These are phyloP conservation scores for Gonatopus flavifemur DNA, from an alignment of 1,140 invertebrate genomes.

Conservation along the genomic window DNA sequence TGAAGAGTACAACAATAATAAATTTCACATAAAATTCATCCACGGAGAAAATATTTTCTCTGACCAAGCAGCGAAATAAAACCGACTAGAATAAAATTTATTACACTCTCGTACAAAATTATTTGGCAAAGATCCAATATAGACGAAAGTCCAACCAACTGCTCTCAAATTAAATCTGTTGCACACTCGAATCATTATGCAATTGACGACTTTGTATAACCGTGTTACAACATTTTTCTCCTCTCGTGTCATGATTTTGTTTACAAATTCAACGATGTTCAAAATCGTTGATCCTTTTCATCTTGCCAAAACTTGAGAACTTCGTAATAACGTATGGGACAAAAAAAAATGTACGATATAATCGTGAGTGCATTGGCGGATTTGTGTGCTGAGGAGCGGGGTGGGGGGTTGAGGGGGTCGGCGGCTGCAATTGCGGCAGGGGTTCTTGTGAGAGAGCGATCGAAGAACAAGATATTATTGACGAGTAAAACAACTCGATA, in stretches of 20 bases:
- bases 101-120: constrained; percentile 33
- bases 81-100: constrained; percentile 24
- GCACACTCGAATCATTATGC: constrained; percentile 18
- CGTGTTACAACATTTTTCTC: too few relatives aligned
- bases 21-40: too few relatives aligned
- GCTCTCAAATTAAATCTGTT: constrained; percentile 17
- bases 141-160: constrained; percentile 22
- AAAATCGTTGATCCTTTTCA: constrained; percentile 13
- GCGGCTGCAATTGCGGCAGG: too few relatives aligned
- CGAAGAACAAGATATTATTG: constrained; percentile 49
- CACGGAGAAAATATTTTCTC: background rate
- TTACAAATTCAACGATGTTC: too few relatives aligned
- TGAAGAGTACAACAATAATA: background rate
- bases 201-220: constrained; percentile 19
- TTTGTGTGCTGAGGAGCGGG: background rate
- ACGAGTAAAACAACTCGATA: constrained; percentile 49
- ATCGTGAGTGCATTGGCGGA: background rate
- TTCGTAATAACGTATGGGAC: constrained; percentile 6
- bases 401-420: background rate
- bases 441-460: constrained; percentile 32
- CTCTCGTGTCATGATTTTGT: too few relatives aligned
- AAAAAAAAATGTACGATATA: too few relatives aligned
- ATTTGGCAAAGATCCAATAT: constrained; percentile 26
- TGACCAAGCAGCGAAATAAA: background rate
- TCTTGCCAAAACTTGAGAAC: constrained; percentile 17